Evolutionary conservation across 2,888 invertebrate genomes (phyloP), one percentile per base, ranked within the genome.

Genomic region (Leptarthrus brevirostris): DNA sequence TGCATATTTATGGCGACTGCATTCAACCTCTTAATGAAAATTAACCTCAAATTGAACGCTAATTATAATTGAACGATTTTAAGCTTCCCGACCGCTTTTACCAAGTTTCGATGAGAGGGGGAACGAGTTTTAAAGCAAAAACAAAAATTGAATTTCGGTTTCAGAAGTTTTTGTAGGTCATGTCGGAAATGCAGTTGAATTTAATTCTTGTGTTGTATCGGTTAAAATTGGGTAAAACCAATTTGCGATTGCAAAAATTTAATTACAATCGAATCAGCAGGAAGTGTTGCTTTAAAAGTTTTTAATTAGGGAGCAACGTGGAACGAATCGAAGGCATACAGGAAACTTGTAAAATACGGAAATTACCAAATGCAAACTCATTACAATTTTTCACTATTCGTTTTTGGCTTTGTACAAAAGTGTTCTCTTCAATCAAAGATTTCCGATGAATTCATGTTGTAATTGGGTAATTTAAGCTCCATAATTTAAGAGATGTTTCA

Each of bases 81-180:
- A 4, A 54, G 14, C n/a, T 6, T 12, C 18, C 14, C 26, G 18
- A 16, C 16, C 56, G 26, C 24, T 56, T 24, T 30, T 56, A 10
- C 14, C 24, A n/a, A 56, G 26, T 24, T 56, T 56, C 24, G 10
- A 10, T 12, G 3, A 34, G 10, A 34, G 53, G 22, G 54, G 6
- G 16, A 54, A n/a, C 26, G 24, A 14, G 24, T 54, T 54, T 26
- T 54, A 44, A 44, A 44, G 18, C 61, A 36, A 22, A 1, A 36
- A 61, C 34, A 61, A 61, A 10, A 61, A 61, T 40, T 40, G 40
- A 16, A 36, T 61, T 40, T 56, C 16, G 34, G 36, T 61, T 36
- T 36, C 36, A 34, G 22, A 61, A 61, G 36, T 61, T 64, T 64
- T 64, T 24, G 47, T 64, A 64, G 64, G 64, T 64, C 64, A 64